These are phyloP conservation scores for Horisme vitalbata DNA, from an alignment of 2,888 invertebrate species.

Conservation along the genomic window DNA sequence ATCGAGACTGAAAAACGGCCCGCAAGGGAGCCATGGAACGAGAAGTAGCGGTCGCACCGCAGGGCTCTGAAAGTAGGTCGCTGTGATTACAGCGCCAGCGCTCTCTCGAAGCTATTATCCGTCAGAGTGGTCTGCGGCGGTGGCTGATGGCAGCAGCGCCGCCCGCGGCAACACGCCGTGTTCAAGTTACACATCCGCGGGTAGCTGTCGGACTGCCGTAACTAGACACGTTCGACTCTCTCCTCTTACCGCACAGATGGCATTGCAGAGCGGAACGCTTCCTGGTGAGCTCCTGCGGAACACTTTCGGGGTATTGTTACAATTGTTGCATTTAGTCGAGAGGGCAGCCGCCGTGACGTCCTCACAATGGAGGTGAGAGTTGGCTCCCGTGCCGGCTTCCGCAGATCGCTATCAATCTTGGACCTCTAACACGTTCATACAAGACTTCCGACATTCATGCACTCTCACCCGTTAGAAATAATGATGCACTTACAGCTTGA, in stretches of 20 bases:
- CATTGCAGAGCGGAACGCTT: slow-evolving; percentile 79
- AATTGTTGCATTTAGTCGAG: slow-evolving; percentile 63
- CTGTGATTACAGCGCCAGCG: slow-evolving; percentile 56
- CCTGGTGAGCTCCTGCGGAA: slow-evolving; percentile 59
- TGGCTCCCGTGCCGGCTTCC: slow-evolving; percentile 60
- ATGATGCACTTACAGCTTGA: slow-evolving; percentile 35
- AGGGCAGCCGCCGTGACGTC: slow-evolving; percentile 66
- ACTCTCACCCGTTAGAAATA: slow-evolving; percentile 41
- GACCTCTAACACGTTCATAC: slow-evolving; percentile 50
- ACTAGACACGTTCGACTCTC: slow-evolving; percentile 71
- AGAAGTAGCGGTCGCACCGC: slow-evolving; percentile 57
- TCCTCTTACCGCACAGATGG: slow-evolving; percentile 65
- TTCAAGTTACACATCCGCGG: slow-evolving; percentile 72
- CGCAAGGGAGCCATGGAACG: slow-evolving; percentile 45
- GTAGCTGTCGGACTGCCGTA: slow-evolving; percentile 65
- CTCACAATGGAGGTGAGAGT: slow-evolving; percentile 75
- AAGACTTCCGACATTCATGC: slow-evolving; percentile 56
- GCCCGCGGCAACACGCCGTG: slow-evolving; percentile 48
- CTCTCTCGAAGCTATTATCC: slow-evolving; percentile 65
- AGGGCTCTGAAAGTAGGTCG: slow-evolving; percentile 61
- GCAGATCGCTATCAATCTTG: slow-evolving; percentile 64
- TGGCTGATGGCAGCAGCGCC: slow-evolving; percentile 43
- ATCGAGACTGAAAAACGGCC: slow-evolving; percentile 54
- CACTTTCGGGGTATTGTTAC: slow-evolving; percentile 53
- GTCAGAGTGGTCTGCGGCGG: slow-evolving; percentile 18